Conservation (phyloP, 1,140 invertebrate genomes). For the Notospermus geniculatus region DNA sequence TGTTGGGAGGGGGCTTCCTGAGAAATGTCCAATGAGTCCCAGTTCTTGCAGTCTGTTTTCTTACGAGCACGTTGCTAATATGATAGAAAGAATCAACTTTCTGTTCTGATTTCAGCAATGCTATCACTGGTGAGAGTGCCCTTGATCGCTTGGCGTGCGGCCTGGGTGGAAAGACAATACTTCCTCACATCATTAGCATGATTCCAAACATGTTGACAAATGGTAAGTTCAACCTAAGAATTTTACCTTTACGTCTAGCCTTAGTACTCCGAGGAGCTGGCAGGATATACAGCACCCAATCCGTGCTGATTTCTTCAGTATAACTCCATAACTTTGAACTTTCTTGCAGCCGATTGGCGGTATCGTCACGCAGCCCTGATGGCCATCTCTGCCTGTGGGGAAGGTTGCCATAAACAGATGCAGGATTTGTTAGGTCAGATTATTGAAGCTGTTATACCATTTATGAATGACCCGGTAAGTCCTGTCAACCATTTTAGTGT, state of each 20-base stretch:
- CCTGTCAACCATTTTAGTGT: constrained; percentile 5
- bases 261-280: too few species aligned
- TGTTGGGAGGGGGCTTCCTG: too few species aligned
- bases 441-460: constrained; percentile 80
- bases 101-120: constrained; percentile 67
- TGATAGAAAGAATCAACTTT: too few species aligned
- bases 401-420: constrained; percentile 98
- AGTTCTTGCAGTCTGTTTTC: too few species aligned
- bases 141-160: constrained; percentile 91
- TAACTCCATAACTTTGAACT: constrained; percentile 12
- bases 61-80: too few species aligned
- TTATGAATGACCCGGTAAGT: constrained; percentile 79
- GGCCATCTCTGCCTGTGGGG: constrained; percentile 96
- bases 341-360: constrained; percentile 58
- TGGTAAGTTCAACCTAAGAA: too few species aligned
- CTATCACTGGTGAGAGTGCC: constrained; percentile 92
- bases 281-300: too few species aligned
- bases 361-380: constrained; percentile 91
- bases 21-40: too few species aligned
- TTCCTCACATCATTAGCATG: constrained; percentile 82
- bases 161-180: constrained; percentile 86
- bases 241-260: too few species aligned
- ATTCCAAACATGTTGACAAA: constrained; percentile 85
- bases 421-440: constrained; percentile 87
- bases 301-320: too few species aligned